phyloP scores from a whole-genome alignment of 2,888 invertebrate genomes.

The Dryococelus australis region DNA sequence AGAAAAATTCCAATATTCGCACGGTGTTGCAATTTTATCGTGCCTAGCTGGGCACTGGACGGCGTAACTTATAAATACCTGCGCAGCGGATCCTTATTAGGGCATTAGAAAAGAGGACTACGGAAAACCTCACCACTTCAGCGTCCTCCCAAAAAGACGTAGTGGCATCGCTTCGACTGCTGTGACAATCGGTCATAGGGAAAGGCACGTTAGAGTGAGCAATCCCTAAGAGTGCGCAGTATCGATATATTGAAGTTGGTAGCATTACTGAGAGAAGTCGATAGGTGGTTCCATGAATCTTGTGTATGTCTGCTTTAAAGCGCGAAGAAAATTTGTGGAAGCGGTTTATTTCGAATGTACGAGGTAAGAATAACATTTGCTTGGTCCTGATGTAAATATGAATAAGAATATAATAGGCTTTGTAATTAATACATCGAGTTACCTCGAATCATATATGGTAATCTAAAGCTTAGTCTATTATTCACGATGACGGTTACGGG shows the following conservation, averaged over 20 bases:
- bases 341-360: neutral
- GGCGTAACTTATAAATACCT: too few species aligned
- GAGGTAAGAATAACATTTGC: neutral
- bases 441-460: neutral
- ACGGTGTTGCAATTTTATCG: too few species aligned
- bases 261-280: neutral
- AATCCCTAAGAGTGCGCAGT: conserved; percentile 1
- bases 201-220: neutral
- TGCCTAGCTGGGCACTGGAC: too few species aligned
- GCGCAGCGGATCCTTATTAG: too few species aligned
- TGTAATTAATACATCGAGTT: neutral
- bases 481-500: neutral
- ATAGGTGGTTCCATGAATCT: neutral
- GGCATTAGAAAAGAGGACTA: too few species aligned
- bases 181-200: too few species aligned
- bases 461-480: neutral
- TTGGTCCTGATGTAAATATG: neutral
- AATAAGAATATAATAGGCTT: neutral
- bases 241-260: neutral
- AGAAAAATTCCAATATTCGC: too few species aligned
- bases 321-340: neutral
- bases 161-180: too few species aligned
- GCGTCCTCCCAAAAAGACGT: too few species aligned
- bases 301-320: neutral
- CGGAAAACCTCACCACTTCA: too few species aligned